These are phyloP conservation scores for Varanus komodoensis DNA, from an alignment of 2,113 vertebrate species.

Conservation along the genomic window DNA sequence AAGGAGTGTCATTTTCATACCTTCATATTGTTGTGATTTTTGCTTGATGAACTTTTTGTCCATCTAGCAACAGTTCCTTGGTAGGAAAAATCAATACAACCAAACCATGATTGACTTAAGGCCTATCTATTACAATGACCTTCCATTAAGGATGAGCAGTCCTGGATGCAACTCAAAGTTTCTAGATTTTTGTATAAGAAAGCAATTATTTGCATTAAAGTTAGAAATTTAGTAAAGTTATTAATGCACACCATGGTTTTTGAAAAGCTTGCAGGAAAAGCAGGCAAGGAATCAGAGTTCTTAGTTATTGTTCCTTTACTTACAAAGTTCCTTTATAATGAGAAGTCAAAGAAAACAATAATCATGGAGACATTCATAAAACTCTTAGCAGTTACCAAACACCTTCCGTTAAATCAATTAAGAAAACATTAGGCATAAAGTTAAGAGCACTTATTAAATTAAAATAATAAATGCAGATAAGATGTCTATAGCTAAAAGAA, in stretches of 20 bases:
- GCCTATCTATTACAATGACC: too few species aligned
- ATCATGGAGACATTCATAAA: slow-evolving; percentile 53
- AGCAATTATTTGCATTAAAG: slow-evolving; percentile 33
- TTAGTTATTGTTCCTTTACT: slow-evolving; percentile 47
- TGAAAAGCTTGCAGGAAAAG: slow-evolving; percentile 29
- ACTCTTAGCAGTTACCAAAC: slow-evolving; percentile 27
- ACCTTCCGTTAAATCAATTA: slow-evolving; percentile 37
- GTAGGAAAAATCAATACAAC: too few species aligned
- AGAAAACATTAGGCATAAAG: slow-evolving; percentile 3
- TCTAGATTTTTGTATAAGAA: too few species aligned
- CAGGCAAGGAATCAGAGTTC: slow-evolving; percentile 26
- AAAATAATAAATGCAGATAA: slow-evolving; percentile 41
- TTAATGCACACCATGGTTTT: slow-evolving; percentile 22
- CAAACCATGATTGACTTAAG: too few species aligned
- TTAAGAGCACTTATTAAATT: slow-evolving; percentile 27
- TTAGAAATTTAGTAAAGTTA: slow-evolving; percentile 15
- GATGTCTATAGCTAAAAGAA: slow-evolving; percentile 15
- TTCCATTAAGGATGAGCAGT: too few species aligned
- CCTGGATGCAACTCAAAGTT: too few species aligned
- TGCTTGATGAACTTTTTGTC: too few species aligned
- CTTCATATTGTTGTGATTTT: too few species aligned
- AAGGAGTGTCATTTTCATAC: too few species aligned
- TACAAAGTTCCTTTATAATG: slow-evolving; percentile 30
- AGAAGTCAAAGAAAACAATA: slow-evolving; percentile 39
- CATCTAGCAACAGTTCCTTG: too few species aligned